These are phyloP conservation scores for Tachina lurida DNA, from an alignment of 2,888 invertebrate genomes.

Conservation along the genomic window DNA sequence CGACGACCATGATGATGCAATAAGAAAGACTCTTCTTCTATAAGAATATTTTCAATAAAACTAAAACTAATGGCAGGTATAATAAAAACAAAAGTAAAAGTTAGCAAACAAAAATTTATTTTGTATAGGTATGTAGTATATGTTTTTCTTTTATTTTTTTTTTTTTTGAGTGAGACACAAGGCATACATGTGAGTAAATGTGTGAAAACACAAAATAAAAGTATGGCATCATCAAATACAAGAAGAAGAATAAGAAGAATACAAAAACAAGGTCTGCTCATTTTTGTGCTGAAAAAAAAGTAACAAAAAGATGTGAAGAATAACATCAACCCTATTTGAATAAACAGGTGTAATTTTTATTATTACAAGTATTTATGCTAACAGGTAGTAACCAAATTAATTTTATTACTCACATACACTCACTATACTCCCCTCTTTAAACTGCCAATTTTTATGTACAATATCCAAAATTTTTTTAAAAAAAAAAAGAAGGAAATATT, in stretches of 20 bases:
- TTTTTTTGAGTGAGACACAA: background rate
- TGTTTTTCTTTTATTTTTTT: background rate
- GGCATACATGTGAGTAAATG: background rate
- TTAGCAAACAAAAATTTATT: conserved; percentile 10
- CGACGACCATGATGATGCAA: conserved; percentile 44
- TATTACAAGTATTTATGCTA: conserved; percentile 3
- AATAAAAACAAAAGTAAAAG: conserved; percentile 46
- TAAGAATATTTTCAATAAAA: conserved; percentile 33
- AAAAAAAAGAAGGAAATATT: background rate
- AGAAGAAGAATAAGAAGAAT: background rate
- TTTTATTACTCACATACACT: background rate
- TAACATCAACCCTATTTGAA: conserved; percentile 24
- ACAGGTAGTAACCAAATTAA: conserved; percentile 30
- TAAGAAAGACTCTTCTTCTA: conserved; percentile 12
- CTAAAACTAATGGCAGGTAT: conserved; percentile 8
- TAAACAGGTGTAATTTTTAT: conserved; percentile 55
- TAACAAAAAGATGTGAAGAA: conserved; percentile 18
- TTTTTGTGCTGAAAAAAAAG: background rate
- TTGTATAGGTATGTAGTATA: background rate
- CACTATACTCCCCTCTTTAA: background rate
- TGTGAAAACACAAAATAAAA: background rate
- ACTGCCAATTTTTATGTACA: background rate
- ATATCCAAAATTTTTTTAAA: background rate
- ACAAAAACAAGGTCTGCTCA: background rate
- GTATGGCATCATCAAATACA: conserved; percentile 1